Percentiles rank a stretch among this genome's conserved stretches.
These are phyloP conservation scores for Oncorhynchus keta DNA, from an alignment of 2,113 vertebrate species.

Conservation along the genomic window DNA sequence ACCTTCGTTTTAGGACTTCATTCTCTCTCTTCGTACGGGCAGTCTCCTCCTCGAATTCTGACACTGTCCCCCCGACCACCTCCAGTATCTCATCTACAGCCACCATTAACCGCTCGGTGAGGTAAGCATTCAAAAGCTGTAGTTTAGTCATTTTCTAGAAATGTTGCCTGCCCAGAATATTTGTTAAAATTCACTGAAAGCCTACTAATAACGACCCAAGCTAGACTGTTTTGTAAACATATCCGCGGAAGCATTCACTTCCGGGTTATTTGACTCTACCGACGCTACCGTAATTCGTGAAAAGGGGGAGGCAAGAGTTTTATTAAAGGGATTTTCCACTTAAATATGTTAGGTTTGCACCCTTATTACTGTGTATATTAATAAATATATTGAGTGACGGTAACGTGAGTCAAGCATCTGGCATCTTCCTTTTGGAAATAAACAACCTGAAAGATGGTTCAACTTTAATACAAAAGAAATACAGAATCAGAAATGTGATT, in stretches of 20 bases:
- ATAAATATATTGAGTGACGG: too few relatives aligned
- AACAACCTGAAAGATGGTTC: background rate
- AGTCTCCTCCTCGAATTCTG: conserved; percentile 53
- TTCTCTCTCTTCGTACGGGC: conserved; percentile 45
- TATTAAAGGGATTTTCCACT: background rate
- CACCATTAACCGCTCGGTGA: conserved; percentile 50
- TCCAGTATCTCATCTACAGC: conserved; percentile 54
- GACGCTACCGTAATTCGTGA: background rate
- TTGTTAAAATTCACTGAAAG: background rate
- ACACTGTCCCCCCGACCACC: conserved; percentile 48
- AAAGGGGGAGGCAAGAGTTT: background rate
- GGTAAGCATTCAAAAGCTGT: conserved; percentile 40
- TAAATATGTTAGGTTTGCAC: too few relatives aligned
- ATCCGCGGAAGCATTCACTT: background rate
- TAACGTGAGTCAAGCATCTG: too few relatives aligned
- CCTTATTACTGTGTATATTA: too few relatives aligned
- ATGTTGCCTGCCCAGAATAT: background rate
- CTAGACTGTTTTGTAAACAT: background rate
- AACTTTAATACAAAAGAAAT: background rate
- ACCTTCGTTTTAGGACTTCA: conserved; percentile 41
- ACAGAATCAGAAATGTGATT: background rate
- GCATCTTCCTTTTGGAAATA: background rate
- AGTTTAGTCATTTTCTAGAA: conserved; percentile 29
- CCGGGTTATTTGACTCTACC: background rate
- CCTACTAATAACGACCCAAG: background rate